phyloP scores from a whole-genome alignment of 2,888 invertebrate genomes.

The Calliphora vomitoria region DNA sequence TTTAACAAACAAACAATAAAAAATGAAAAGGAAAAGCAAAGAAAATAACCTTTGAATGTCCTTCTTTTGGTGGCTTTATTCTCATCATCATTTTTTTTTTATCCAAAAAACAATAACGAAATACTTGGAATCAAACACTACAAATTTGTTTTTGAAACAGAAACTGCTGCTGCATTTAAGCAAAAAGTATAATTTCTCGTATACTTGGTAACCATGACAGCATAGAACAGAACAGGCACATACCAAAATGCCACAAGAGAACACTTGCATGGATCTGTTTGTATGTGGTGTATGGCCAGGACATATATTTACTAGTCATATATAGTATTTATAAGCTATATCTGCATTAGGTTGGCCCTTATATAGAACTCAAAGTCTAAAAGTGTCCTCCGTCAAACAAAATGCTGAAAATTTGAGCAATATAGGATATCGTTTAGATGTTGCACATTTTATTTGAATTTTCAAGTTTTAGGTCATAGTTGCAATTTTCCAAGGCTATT shows the following conservation, averaged over 20 bases:
- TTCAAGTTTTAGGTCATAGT: too few relatives aligned
- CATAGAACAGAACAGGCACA: not conserved
- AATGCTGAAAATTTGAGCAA: too few relatives aligned
- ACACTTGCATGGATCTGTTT: not conserved
- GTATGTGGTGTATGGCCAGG: constrained; percentile 7
- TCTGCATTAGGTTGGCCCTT: too few relatives aligned
- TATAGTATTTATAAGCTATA: too few relatives aligned
- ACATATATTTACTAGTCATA: not conserved
- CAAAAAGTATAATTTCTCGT: not conserved
- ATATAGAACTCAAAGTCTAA: too few relatives aligned
- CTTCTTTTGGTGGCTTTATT: constrained; percentile 13
- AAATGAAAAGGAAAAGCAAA: not conserved
- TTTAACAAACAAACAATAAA: constrained; percentile 4
- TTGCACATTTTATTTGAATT: too few relatives aligned
- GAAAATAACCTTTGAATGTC: constrained; percentile 51
- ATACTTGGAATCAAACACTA: constrained; percentile 19
- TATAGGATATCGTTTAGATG: too few relatives aligned
- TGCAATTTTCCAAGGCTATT: too few relatives aligned
- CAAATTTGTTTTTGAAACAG: constrained; percentile 11
- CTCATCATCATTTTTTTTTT: not conserved
- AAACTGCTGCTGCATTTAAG: constrained; percentile 7
- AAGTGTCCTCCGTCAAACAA: too few relatives aligned
- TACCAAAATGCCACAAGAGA: not conserved
- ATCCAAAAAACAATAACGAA: not conserved
- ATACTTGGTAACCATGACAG: not conserved